These are phyloP conservation scores for Microcebus lehilahytsara DNA, from an alignment of 2,113 vertebrate species.

Conservation along the genomic window DNA sequence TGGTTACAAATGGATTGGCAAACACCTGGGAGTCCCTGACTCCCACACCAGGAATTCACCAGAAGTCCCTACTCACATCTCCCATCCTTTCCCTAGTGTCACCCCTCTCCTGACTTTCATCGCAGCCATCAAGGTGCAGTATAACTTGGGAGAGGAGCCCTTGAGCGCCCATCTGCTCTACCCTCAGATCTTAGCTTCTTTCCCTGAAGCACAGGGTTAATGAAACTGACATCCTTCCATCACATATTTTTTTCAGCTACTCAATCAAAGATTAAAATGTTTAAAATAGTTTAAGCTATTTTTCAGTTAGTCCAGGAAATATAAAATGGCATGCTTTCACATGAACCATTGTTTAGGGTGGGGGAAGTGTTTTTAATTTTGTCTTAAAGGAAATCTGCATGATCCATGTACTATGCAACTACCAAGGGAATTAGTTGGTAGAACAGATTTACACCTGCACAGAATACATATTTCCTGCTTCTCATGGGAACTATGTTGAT, in stretches of 20 bases:
- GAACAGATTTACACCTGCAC: conserved; percentile 64
- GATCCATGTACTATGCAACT: conserved; percentile 49
- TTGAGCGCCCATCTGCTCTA: not conserved
- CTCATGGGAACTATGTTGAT: conserved; percentile 64
- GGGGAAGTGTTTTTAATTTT: conserved; percentile 69
- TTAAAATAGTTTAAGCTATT: conserved; percentile 65
- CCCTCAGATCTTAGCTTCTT: not conserved
- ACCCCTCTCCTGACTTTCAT: not conserved
- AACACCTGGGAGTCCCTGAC: not conserved
- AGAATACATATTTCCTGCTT: conserved; percentile 72
- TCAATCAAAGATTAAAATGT: conserved; percentile 49
- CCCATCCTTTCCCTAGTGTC: not conserved
- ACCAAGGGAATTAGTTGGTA: conserved; percentile 59
- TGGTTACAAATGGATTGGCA: not conserved
- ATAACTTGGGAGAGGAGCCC: not conserved
- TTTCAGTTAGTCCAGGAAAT: conserved; percentile 70
- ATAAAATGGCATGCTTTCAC: conserved; percentile 61
- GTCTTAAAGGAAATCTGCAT: conserved; percentile 77
- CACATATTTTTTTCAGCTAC: conserved; percentile 29
- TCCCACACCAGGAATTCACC: not conserved
- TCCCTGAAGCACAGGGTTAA: conserved; percentile 20
- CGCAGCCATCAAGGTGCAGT: not conserved
- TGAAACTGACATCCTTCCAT: conserved; percentile 15
- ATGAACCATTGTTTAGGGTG: conserved; percentile 65
- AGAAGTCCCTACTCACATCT: not conserved